Conservation (phyloP, 1,140 invertebrate genomes). For the Globodera rostochiensis region DNA sequence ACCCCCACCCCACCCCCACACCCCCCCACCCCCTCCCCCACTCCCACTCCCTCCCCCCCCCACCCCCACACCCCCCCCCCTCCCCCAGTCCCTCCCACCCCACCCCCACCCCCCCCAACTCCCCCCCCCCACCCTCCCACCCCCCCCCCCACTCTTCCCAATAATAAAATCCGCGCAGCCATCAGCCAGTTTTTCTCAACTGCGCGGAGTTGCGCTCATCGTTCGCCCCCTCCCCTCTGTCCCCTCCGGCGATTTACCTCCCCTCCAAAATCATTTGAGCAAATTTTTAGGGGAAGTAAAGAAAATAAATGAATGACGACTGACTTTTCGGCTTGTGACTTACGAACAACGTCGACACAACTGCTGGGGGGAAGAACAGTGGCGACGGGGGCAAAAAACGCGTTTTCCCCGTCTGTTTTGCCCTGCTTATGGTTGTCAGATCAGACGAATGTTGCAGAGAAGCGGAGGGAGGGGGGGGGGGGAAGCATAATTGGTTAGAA, state of each 20-base stretch:
- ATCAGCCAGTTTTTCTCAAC: not conserved
- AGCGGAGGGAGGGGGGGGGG: too few species aligned
- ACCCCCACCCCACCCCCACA: too few species aligned
- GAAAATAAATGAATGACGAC: not conserved
- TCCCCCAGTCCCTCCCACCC: too few species aligned
- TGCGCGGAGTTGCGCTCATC: not conserved
- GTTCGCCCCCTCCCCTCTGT: not conserved
- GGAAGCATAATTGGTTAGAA: not conserved
- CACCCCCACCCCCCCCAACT: too few species aligned
- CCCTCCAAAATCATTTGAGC: not conserved
- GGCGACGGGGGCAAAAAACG: not conserved
- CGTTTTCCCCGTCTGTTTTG: not conserved
- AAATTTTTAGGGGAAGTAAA: not conserved
- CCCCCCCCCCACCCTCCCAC: too few species aligned
- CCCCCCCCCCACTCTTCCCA: not conserved
- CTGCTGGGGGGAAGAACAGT: not conserved
- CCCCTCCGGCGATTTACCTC: not conserved
- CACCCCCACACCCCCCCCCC: too few species aligned
- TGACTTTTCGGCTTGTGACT: conserved; percentile 1
- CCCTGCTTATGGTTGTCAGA: not conserved
- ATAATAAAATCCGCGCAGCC: conserved; percentile 2
- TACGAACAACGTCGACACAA: not conserved
- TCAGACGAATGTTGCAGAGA: not conserved
- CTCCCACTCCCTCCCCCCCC: too few species aligned
- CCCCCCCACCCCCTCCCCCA: too few species aligned